Conservation (phyloP, 2,888 invertebrate species). For the Cyrtodaria siliqua region DNA sequence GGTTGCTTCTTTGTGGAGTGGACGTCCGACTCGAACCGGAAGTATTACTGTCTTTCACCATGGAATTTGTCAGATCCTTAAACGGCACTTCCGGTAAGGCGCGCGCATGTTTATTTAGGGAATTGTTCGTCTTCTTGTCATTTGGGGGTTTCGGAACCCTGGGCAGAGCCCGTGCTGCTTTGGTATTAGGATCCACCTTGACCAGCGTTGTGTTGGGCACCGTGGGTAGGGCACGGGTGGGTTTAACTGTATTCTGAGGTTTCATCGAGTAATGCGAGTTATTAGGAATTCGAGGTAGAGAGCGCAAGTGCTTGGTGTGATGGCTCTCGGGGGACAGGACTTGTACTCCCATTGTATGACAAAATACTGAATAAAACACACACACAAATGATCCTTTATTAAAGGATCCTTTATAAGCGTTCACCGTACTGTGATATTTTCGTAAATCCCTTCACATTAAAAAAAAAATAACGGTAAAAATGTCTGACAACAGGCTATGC, state of each 20-base stretch:
- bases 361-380: too few relatives aligned
- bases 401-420: too few relatives aligned
- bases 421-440: too few relatives aligned
- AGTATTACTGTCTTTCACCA: slow-evolving; percentile 43
- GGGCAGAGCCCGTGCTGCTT: slow-evolving; percentile 57
- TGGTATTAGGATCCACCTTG: slow-evolving; percentile 55
- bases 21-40: slow-evolving; percentile 56
- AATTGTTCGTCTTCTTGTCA: slow-evolving; percentile 41
- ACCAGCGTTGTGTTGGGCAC: slow-evolving; percentile 54
- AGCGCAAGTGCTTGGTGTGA: slow-evolving; percentile 45
- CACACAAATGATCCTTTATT: too few relatives aligned
- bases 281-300: slow-evolving; percentile 50
- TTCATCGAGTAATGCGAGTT: slow-evolving; percentile 59
- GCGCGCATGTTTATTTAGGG: slow-evolving; percentile 29
- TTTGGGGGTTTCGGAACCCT: slow-evolving; percentile 60
- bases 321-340: slow-evolving; percentile 50
- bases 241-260: slow-evolving; percentile 57
- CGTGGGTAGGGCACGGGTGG: slow-evolving; percentile 51
- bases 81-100: slow-evolving; percentile 57
- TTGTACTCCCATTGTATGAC: slow-evolving; percentile 50
- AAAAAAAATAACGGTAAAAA: too few relatives aligned
- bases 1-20: slow-evolving; percentile 30
- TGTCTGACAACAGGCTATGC: too few relatives aligned
- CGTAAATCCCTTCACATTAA: too few relatives aligned
- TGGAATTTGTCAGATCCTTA: slow-evolving; percentile 28